Base-by-base conservation (phyloP, 2,113 vertebrate genomes). In the Nycticryphes semicollaris region DNA sequence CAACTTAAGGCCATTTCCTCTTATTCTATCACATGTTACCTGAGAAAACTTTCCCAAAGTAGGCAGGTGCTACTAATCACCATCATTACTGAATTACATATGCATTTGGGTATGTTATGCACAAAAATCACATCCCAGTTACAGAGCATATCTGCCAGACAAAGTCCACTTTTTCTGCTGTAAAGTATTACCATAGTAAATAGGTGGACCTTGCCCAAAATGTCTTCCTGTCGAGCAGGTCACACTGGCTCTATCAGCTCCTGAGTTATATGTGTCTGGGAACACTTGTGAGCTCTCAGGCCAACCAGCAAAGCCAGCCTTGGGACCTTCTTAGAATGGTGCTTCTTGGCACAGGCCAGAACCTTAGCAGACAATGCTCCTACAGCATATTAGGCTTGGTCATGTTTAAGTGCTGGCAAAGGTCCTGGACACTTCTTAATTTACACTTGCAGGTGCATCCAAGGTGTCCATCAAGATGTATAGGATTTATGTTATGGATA, bases 31-130 rank as follows among this genome's bases (percentile, higher is more conserved):
- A 28, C 25, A 7, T 28, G 27, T 53, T 28, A 53, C 25, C 27
- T 53, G 8, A 16, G 14, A 28, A 11, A 68, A n/a, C 11, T 69
- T 21, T 79, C 54, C 59, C 39, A 20, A 50, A 67, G 51, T 22
- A 56, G 0, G 0, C 33, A 51, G 37, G 21, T 47, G 20, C 10
- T 21, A 20, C 28, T 85, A 45, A 63, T 59, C 25, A 12, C 12
- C 19, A 14, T 63, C 66, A 12, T 20, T 70, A 62, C 27, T 47
- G 57, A 62, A 41, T 67, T 37, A 25, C 3, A 1, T 37, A 23
- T n/a, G 10, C 23, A 56, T 35, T 69, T 66, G 30, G 43, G 24
- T 45, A n/a, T 4, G 0, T 35, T 47, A 17, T 15, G 28, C 27
- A 3, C 37, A 1, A 8, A 31, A 64, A 4, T 43, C 81, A 18